Evolutionary conservation across 2,888 invertebrate species (phyloP).

Genomic region (Pollenia amentaria): DNA sequence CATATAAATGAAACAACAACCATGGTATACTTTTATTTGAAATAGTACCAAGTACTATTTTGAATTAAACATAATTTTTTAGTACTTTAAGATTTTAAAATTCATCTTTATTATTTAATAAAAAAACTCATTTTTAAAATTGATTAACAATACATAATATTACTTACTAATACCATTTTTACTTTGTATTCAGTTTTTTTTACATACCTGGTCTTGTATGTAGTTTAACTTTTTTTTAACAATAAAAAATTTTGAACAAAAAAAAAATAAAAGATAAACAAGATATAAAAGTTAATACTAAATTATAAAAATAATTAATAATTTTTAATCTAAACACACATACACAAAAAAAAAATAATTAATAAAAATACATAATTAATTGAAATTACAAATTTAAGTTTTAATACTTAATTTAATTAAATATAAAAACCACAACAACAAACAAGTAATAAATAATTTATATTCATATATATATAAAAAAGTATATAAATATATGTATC

Average conservation of each 20-base stretch:
- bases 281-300: too few species aligned
- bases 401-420: conserved; percentile 60
- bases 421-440: conserved; percentile 28
- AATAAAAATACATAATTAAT: conserved; percentile 30
- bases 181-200: conserved; percentile 49
- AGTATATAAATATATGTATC: conserved; percentile 65
- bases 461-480: conserved; percentile 63
- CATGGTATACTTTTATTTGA: conserved; percentile 67
- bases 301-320: conserved; percentile 39
- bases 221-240: conserved; percentile 35
- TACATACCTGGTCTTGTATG: conserved; percentile 68
- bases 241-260: conserved; percentile 35
- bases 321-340: conserved; percentile 28
- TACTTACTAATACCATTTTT: conserved; percentile 17
- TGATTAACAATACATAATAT: conserved; percentile 3
- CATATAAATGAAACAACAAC: conserved; percentile 34
- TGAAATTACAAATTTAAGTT: conserved; percentile 60
- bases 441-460: conserved; percentile 52
- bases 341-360: conserved; percentile 28
- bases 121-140: conserved; percentile 29
- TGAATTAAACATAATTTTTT: conserved; percentile 44
- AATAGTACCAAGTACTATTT: conserved; percentile 73
- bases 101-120: conserved; percentile 43
- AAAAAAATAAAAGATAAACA: conserved; percentile 17
- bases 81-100: conserved; percentile 52